These are phyloP conservation scores for Cyanoramphus novaezelandiae DNA, from an alignment of 2,113 vertebrate genomes.

Conservation along the genomic window DNA sequence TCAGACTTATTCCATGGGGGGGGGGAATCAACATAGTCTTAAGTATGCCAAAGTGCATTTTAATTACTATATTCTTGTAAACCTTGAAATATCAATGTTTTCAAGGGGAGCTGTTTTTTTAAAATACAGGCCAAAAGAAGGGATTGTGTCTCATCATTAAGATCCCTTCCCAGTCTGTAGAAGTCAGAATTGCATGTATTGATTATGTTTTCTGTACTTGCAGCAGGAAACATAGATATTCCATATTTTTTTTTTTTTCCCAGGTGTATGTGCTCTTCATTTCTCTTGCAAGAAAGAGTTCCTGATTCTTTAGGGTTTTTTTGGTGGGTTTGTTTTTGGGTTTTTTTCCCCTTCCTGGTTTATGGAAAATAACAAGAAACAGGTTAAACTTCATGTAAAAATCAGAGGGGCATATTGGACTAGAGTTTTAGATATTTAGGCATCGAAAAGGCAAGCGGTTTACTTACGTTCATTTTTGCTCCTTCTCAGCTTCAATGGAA, in stretches of 20 bases:
- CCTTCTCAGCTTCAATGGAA: neutral
- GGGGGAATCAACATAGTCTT: neutral
- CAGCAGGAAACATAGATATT: neutral
- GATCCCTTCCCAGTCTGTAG: neutral
- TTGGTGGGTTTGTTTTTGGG: neutral
- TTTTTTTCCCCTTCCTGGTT: neutral
- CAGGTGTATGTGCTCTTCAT: neutral
- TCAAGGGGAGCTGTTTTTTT: neutral
- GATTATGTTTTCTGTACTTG: neutral
- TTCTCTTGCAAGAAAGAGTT: neutral
- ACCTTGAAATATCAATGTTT: neutral
- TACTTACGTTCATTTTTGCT: neutral
- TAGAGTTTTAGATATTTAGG: neutral
- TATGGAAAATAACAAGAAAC: neutral
- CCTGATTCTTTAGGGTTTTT: neutral
- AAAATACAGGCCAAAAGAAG: neutral
- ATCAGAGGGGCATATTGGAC: too few species aligned
- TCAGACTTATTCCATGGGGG: neutral
- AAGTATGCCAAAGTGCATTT: neutral
- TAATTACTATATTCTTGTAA: neutral
- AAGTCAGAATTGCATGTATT: neutral
- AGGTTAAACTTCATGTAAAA: neutral
- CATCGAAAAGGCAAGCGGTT: neutral
- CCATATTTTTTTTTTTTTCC: neutral
- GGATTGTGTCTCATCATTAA: neutral